A percentile compares a stretch with the other conserved stretches of the same genome.
phyloP scores from a whole-genome alignment of 2,888 invertebrate species.

The Tetrapedia diversipes region DNA sequence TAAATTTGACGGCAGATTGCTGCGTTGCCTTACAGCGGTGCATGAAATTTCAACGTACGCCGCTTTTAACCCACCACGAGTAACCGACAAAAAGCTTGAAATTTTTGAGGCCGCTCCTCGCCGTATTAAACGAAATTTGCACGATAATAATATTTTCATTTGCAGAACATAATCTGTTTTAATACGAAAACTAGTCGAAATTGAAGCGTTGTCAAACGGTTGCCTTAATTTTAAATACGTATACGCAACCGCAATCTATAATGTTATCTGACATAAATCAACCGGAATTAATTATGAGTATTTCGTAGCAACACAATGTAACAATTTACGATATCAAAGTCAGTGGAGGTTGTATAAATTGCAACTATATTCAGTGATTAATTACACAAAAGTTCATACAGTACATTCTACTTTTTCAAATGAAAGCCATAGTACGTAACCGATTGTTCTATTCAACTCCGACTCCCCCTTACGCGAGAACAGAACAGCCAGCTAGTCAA shows the following conservation, averaged over 20 bases:
- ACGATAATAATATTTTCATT: background rate
- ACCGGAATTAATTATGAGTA: too few species aligned
- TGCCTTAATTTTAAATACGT: background rate
- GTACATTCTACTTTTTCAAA: too few species aligned
- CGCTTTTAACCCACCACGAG: background rate
- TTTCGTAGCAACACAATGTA: background rate
- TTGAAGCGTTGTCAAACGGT: background rate
- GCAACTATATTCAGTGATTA: too few species aligned
- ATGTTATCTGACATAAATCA: background rate
- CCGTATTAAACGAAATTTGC: background rate
- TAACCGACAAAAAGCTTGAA: conserved; percentile 1
- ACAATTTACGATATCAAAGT: too few species aligned
- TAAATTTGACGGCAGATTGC: conserved; percentile 19
- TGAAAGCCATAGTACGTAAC: background rate
- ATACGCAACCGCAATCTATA: background rate
- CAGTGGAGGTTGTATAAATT: too few species aligned
- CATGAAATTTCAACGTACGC: conserved; percentile 13
- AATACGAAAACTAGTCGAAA: background rate
- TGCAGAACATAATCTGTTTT: background rate
- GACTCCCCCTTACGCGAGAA: too few species aligned
- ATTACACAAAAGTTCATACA: too few species aligned
- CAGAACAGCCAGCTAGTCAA: too few species aligned
- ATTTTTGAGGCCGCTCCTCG: conserved; percentile 1
- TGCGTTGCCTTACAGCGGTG: conserved; percentile 15
- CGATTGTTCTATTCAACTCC: background rate